A percentile compares a stretch with the other conserved stretches of the same genome.
Evolutionary conservation across 1,140 invertebrate species (phyloP).

Genomic region (Magallana angulata): DNA sequence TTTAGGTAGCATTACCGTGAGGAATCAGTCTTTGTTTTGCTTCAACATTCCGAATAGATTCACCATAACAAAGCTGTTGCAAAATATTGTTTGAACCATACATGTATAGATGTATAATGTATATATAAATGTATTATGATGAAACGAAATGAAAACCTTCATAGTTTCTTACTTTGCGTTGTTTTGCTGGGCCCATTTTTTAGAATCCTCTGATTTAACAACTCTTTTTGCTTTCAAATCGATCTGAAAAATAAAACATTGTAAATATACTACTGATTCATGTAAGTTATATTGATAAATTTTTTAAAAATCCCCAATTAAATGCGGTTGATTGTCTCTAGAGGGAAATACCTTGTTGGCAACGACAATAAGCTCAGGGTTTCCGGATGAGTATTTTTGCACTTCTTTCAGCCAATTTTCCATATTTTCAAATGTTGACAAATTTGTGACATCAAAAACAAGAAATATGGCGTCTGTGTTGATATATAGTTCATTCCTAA

Average conservation of each 20-base stretch:
- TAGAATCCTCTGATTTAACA: constrained; percentile 64
- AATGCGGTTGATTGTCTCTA: background rate
- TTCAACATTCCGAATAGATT: too few species aligned
- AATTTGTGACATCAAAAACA: constrained; percentile 75
- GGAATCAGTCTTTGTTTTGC: too few species aligned
- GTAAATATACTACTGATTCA: too few species aligned
- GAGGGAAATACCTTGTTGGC: constrained; percentile 72
- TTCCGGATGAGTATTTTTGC: constrained; percentile 64
- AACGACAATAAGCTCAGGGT: constrained; percentile 70
- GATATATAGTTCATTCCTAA: constrained; percentile 76
- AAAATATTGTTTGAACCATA: too few species aligned
- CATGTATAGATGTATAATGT: too few species aligned
- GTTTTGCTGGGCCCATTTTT: constrained; percentile 69
- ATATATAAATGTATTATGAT: too few species aligned
- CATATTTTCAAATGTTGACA: constrained; percentile 71
- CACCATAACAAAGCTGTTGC: too few species aligned
- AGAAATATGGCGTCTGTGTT: constrained; percentile 75
- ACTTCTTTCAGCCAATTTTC: constrained; percentile 75
- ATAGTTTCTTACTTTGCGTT: constrained; percentile 65
- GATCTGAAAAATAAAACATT: constrained; percentile 51
- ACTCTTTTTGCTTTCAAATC: constrained; percentile 68
- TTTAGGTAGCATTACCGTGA: too few species aligned
- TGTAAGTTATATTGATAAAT: background rate
- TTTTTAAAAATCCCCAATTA: background rate
- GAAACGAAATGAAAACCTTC: too few species aligned